Evolutionary conservation across 2,888 invertebrate species (phyloP), one percentile per base, ranked within the genome.

Genomic region (Rhagium mordax): DNA sequence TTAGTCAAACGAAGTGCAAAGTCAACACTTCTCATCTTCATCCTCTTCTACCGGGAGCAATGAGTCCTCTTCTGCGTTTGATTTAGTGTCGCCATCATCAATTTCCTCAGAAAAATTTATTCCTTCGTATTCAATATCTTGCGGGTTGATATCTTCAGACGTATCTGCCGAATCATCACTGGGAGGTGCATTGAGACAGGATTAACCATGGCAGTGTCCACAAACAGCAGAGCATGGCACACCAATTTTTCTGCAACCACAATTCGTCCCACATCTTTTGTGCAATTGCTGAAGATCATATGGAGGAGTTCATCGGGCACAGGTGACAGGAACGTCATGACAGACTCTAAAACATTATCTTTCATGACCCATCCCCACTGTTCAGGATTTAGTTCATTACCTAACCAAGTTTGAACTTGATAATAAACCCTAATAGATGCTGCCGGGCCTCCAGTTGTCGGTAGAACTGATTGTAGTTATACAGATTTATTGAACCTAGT

Each of bases 21-120:
- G 8, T 47, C 47, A 47, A 47, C 47, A 47, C 15, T 48, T 15
- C n/a, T n/a, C n/a, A n/a, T n/a, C n/a, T n/a, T n/a, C n/a, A n/a
- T n/a, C n/a, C 48, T 48, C 48, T 48, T 48, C 48, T 48, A 48
- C 16, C n/a, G 48, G 48, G n/a, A 48, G 48, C 48, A 48, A 48
- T 48, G n/a, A n/a, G n/a, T n/a, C n/a, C n/a, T n/a, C n/a, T n/a
- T n/a, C n/a, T n/a, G n/a, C n/a, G n/a, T n/a, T n/a, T n/a, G n/a
- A n/a, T 16, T 48, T 48, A 48, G 48, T 48, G 16, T 48, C 10
- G 48, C 48, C 48, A 48, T 48, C 48, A 48, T 48, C 48, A 16
- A 48, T n/a, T 48, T 48, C 48, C n/a, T 48, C 16, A 48, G 6
- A 48, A 48, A 48, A 5, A n/a, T 1, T 48, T 48, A n/a, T 48